A percentile compares a stretch with the other conserved stretches of the same genome.
Conservation (phyloP, 2,113 vertebrate genomes). For the Ctenomys sociabilis region DNA sequence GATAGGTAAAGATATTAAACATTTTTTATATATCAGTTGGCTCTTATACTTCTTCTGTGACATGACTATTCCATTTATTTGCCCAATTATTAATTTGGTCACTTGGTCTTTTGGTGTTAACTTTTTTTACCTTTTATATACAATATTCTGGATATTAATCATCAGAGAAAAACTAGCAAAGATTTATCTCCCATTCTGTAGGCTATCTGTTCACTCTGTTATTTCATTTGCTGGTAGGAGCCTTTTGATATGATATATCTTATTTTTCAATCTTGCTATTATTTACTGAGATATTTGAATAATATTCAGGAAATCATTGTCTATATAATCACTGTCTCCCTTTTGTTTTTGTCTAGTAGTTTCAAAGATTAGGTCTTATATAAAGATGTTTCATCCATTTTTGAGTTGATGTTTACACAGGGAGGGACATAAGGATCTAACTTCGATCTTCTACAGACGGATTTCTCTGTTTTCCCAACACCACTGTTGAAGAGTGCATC, state of each 20-base stretch:
- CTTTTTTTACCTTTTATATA: neutral
- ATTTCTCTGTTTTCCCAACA: neutral
- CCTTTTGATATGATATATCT: neutral
- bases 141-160: neutral
- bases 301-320: neutral
- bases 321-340: neutral
- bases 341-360: neutral
- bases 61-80: neutral
- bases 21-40: neutral
- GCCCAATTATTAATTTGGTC: neutral
- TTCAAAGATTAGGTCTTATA: neutral
- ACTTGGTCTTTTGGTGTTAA: neutral
- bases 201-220: neutral
- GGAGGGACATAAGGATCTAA: neutral
- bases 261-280: neutral
- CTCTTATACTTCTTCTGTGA: neutral
- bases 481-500: neutral
- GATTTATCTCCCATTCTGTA: neutral
- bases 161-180: neutral
- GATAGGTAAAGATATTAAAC: neutral
- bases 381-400: neutral
- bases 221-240: neutral
- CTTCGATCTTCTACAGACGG: neutral
- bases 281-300: neutral
- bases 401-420: neutral